A percentile compares a stretch with the other conserved stretches of the same genome.
Conservation (phyloP, 2,797 vertebrate genomes). For the Argentina silus region DNA sequence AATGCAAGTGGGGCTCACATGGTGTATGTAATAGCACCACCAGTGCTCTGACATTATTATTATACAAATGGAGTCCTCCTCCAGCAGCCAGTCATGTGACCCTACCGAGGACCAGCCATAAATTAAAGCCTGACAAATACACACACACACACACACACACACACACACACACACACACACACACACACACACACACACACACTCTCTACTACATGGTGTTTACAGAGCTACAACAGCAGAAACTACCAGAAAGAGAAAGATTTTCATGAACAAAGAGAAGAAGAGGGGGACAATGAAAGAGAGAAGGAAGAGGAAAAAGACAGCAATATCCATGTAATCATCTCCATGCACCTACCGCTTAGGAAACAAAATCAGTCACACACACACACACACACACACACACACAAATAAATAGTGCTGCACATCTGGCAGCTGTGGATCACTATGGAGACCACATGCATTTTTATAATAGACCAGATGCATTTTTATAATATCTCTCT, state of each 20-base stretch:
- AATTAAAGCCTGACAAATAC: slow-evolving; percentile 1
- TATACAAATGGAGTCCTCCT: slow-evolving; percentile 5
- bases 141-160: background rate
- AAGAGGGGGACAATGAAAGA: background rate
- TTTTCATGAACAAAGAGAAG: slow-evolving; percentile 21
- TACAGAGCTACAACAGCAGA: slow-evolving; percentile 16
- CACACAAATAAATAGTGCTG: no score
- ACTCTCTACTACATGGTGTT: slow-evolving; percentile 8
- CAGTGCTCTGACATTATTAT: slow-evolving; percentile 10
- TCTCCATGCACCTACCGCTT: no score
- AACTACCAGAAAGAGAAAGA: background rate
- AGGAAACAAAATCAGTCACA: slow-evolving; percentile 18
- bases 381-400: slow-evolving; percentile 13
- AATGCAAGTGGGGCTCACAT: no score
- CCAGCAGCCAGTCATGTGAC: background rate
- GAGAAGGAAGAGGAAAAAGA: no score
- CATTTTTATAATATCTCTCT: no score
- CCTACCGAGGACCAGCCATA: background rate
- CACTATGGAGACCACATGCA: no score
- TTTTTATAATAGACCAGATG: no score
- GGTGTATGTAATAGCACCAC: background rate
- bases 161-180: slow-evolving; percentile 8
- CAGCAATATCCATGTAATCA: no score
- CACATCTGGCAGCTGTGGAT: no score
- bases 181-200: background rate